phyloP scores from a whole-genome alignment of 2,888 invertebrate genomes.

The Dione vanillae region DNA sequence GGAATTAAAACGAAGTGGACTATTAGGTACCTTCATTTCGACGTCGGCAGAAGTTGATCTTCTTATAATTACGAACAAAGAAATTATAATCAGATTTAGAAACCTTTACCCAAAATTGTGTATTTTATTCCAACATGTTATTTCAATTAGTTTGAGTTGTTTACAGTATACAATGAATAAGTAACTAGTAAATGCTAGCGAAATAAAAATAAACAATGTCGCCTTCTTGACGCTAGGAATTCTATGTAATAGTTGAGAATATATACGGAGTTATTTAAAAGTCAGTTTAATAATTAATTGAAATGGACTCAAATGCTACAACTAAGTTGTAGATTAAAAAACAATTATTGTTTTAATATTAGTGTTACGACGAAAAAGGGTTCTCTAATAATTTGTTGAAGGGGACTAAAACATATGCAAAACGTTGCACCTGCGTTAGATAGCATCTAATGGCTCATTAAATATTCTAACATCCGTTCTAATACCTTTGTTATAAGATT shows the following conservation, averaged over 20 bases:
- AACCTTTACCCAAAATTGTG: not conserved
- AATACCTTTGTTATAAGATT: conserved; percentile 57
- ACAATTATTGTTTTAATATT: not conserved
- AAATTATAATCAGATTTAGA: conserved; percentile 35
- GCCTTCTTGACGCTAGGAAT: not conserved
- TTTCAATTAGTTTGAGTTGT: not conserved
- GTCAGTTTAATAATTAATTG: too few relatives aligned
- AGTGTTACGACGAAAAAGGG: conserved; percentile 8
- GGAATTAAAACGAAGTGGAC: conserved; percentile 24
- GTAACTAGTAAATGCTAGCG: not conserved
- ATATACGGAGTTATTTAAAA: not conserved
- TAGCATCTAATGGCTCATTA: conserved; percentile 51
- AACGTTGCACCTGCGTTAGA: conserved; percentile 59
- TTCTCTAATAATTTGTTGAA: not conserved
- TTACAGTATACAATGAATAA: not conserved
- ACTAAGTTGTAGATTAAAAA: not conserved
- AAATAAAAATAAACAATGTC: not conserved
- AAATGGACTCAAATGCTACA: too few relatives aligned
- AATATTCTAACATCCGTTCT: conserved; percentile 60
- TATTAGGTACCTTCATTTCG: conserved; percentile 34
- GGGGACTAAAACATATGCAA: conserved; percentile 52
- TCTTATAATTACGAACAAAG: conserved; percentile 37
- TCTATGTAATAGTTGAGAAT: not conserved
- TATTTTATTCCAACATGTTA: not conserved
- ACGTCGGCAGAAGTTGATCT: conserved; percentile 34